phyloP scores from a whole-genome alignment of 2,113 vertebrate genomes.

The Peromyscus leucopus region DNA sequence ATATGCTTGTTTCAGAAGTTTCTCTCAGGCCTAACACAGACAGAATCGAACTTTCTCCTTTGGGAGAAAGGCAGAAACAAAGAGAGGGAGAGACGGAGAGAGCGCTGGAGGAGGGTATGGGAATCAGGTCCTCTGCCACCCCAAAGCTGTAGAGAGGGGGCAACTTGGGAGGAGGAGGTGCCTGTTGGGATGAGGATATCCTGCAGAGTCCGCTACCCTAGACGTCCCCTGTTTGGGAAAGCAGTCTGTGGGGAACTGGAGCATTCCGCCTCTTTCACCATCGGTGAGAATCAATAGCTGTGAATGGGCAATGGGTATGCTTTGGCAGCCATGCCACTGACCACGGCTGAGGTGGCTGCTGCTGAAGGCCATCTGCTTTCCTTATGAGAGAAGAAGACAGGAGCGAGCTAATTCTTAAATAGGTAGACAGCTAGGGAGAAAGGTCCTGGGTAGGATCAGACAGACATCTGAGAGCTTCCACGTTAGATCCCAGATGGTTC shows the following conservation, averaged over 20 bases:
- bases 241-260: not conserved
- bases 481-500: not conserved
- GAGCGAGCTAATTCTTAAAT: not conserved
- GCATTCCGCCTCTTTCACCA: too few relatives aligned
- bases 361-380: not conserved
- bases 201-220: not conserved
- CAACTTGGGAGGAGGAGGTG: not conserved
- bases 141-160: not conserved
- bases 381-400: not conserved
- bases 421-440: not conserved
- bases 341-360: not conserved
- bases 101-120: too few relatives aligned
- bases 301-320: too few relatives aligned
- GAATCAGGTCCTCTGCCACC: not conserved
- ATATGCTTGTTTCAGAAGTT: not conserved
- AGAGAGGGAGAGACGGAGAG: not conserved
- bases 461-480: not conserved
- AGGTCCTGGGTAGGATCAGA: not conserved
- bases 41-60: not conserved
- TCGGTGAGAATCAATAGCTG: too few relatives aligned
- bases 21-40: not conserved
- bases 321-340: not conserved
- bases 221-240: not conserved
- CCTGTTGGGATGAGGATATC: not conserved
- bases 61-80: too few relatives aligned